These are phyloP conservation scores for Crepidodera aurea DNA, from an alignment of 2,888 invertebrate species.

Conservation along the genomic window DNA sequence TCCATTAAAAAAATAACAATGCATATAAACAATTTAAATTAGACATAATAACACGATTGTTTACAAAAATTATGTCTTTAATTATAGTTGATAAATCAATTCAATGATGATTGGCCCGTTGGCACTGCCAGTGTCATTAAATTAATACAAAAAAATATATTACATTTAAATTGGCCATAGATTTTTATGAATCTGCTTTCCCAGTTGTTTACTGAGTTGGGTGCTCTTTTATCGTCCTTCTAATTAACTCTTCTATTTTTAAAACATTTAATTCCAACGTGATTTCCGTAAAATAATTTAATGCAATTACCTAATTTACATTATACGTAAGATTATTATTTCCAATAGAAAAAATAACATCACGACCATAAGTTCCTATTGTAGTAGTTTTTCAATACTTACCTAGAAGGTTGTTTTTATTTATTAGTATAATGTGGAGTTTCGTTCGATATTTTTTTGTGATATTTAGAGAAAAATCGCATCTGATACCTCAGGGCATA, in stretches of 20 bases:
- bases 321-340: background rate
- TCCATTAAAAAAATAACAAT: no score
- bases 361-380: slow-evolving; percentile 4
- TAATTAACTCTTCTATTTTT: background rate
- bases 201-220: no score
- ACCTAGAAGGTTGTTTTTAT: background rate
- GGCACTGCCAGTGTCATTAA: no score
- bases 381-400: background rate
- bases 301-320: background rate
- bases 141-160: no score
- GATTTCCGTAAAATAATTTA: background rate
- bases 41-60: no score
- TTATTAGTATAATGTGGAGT: background rate
- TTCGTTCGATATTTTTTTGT: background rate
- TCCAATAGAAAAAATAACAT: background rate
- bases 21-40: no score
- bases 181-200: no score
- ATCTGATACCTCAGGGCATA: background rate
- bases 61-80: no score
- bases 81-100: no score
- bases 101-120: no score
- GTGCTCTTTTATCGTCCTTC: no score
- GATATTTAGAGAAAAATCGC: slow-evolving; percentile 2
- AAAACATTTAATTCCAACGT: background rate
- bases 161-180: no score